Evolutionary conservation across 2,113 vertebrate species (phyloP).

Genomic region (Dinomys branickii): DNA sequence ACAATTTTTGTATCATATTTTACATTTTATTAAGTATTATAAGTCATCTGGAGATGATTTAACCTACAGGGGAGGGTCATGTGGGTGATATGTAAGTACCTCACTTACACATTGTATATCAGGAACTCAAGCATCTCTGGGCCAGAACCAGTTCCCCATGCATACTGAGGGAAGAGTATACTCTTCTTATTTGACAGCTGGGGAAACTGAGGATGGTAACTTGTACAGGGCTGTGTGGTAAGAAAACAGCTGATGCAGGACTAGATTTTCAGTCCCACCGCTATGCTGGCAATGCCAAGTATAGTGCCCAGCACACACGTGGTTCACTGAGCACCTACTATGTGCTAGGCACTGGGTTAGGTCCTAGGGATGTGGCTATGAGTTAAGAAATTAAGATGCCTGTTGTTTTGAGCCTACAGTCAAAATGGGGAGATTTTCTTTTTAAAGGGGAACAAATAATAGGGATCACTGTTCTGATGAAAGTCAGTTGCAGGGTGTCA

Average conservation of each 20-base stretch:
- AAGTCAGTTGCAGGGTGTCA: background rate
- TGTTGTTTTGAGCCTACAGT: background rate
- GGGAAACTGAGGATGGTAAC: background rate
- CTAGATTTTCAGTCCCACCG: background rate
- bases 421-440: background rate
- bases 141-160: background rate
- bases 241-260: background rate
- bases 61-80: background rate
- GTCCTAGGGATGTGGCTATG: background rate
- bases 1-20: background rate
- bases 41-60: slow-evolving; percentile 1
- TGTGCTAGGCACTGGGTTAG: background rate
- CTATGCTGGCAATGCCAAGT: background rate
- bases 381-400: background rate
- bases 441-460: background rate
- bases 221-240: background rate
- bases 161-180: background rate
- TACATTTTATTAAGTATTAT: background rate
- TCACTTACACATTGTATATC: background rate
- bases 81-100: background rate
- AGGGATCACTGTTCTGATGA: background rate
- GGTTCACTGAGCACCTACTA: background rate
- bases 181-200: background rate
- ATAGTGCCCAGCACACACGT: background rate
- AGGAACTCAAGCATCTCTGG: background rate